Evolutionary conservation across 1,140 invertebrate species (phyloP), one percentile per base, ranked within the genome.

Genomic region (Zaprionus africanus): DNA sequence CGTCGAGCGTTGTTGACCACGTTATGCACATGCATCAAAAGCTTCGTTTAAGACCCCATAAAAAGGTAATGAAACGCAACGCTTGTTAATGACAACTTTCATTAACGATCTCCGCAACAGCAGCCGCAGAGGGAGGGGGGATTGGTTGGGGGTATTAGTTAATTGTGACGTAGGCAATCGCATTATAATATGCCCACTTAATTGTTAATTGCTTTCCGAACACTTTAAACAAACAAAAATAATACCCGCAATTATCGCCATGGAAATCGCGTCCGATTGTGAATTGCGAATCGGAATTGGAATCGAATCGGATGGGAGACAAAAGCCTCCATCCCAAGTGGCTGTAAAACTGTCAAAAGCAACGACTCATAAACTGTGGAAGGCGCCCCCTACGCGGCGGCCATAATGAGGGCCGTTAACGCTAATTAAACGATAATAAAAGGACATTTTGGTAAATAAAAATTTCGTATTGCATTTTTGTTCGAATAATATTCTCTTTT

Each of bases 401-500:
- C 19, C 46, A 13, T 51, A 60, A 15, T 46, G 41, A 51, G 43
- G 38, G 58, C 49, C 26, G 28, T 73, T 66, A 77, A 73, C 73
- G 82, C 70, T 81, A 81, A 88, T 88, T 88, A 88, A 88, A 88
- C 75, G 78, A 81, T 79, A 90, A 88, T 90, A 84, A 90, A 84
- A 88, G 81, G 74, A 76, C 51, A 58, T 63, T 51, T 65, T 57
- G 24, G 28, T 41, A 62, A 75, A 75, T 75, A 75, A 75, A 74
- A 74, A 56, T 38, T 68, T 69, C 36, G 19, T 36, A 19, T 46
- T 13, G 46, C 46, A 51, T 51, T 56, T 82, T 79, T 87, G 83
- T 87, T 81, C 66, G 84, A 88, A 88, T 88, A 90, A 90, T 88
- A 88, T 88, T 88, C 84, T 84, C 78, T 87, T 88, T 88, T 88